Conservation (phyloP, 2,113 vertebrate species). For the Anolis carolinensis region DNA sequence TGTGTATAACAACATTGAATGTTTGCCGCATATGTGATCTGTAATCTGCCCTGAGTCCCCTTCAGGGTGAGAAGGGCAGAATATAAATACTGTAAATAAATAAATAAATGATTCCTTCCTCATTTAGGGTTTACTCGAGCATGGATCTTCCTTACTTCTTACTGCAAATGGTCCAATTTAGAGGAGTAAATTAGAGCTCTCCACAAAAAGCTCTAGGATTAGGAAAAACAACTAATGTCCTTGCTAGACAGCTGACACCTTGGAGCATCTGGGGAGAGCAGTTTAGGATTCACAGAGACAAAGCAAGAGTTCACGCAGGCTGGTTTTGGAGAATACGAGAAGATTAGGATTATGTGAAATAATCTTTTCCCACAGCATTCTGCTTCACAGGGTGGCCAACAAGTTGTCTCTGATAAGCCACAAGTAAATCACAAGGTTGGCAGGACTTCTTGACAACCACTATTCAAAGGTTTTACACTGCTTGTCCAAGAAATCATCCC, state of each 20-base stretch:
- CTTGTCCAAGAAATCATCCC: not conserved
- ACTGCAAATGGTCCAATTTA: not conserved
- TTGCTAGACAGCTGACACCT: not conserved
- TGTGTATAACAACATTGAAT: too few species aligned
- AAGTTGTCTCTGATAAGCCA: not conserved
- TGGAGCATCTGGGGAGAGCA: not conserved
- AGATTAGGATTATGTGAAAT: not conserved
- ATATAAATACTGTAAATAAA: too few species aligned
- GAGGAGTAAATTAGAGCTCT: not conserved
- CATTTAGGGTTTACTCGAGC: not conserved
- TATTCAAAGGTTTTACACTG: not conserved
- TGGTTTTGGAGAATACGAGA: not conserved
- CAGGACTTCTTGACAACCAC: not conserved
- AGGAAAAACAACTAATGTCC: not conserved
- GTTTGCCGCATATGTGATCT: too few species aligned
- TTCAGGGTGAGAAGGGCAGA: too few species aligned
- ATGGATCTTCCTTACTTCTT: not conserved
- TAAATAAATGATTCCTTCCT: too few species aligned
- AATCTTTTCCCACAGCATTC: not conserved
- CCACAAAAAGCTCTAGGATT: too few species aligned
- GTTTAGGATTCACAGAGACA: not conserved
- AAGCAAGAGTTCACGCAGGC: not conserved
- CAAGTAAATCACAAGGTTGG: not conserved
- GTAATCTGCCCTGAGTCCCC: too few species aligned
- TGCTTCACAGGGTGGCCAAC: not conserved